Conservation (phyloP, 1,140 invertebrate genomes). For the Sogatella furcifera region DNA sequence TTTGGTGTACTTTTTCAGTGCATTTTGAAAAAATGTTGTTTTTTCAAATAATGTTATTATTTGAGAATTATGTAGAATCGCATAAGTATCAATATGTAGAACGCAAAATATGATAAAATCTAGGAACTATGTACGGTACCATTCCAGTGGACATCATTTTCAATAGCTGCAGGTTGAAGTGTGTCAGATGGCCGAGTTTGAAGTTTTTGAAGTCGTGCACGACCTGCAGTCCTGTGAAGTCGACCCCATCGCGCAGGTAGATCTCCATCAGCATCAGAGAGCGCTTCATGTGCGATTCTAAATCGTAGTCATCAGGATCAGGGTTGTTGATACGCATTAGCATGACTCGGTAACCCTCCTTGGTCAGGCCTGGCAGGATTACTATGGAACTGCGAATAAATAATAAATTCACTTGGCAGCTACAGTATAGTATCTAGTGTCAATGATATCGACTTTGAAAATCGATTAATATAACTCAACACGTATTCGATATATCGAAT, state of each 20-base stretch:
- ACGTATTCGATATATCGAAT: too few relatives aligned
- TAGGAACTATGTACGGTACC: conserved; percentile 14
- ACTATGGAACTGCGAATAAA: conserved; percentile 14
- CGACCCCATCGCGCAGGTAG: conserved; percentile 15
- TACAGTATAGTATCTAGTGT: too few relatives aligned
- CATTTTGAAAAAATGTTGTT: too few relatives aligned
- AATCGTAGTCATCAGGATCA: conserved; percentile 12
- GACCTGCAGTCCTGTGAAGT: conserved; percentile 18
- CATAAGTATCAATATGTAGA: too few relatives aligned
- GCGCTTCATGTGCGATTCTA: conserved; percentile 16
- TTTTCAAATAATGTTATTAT: too few relatives aligned
- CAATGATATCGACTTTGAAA: too few relatives aligned
- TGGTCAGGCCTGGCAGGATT: conserved; percentile 14
- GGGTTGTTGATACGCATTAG: conserved; percentile 12
- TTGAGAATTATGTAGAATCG: too few relatives aligned
- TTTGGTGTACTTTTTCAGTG: too few relatives aligned
- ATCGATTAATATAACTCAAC: too few relatives aligned
- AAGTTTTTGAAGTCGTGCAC: conserved; percentile 16
- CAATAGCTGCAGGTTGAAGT: conserved; percentile 12
- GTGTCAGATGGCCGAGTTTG: conserved; percentile 13
- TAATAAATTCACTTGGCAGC: too few relatives aligned
- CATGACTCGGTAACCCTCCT: conserved; percentile 8
- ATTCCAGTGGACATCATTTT: conserved; percentile 16
- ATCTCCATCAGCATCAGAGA: conserved; percentile 16
- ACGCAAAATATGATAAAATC: too few relatives aligned